phyloP scores from a whole-genome alignment of 2,113 vertebrate species.

The Rhinolophus ferrumequinum region DNA sequence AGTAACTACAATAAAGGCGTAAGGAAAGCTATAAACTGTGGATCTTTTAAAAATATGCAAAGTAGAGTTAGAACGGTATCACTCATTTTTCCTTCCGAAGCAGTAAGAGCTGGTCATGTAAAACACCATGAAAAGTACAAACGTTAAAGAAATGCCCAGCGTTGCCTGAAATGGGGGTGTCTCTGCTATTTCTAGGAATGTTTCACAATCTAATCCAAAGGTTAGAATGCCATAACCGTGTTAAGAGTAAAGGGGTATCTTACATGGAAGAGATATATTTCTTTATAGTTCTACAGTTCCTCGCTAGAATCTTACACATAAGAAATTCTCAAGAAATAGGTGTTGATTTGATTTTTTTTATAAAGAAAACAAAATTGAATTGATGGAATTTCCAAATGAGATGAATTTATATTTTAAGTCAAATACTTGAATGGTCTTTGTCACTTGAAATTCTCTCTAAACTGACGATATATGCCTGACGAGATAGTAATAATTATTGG shows the following conservation, averaged over 20 bases:
- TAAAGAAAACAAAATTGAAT: constrained; percentile 23
- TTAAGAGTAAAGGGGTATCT: neutral
- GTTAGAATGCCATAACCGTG: neutral
- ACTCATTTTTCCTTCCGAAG: neutral
- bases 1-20: constrained; percentile 36
- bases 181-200: neutral
- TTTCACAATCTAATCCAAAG: constrained; percentile 9
- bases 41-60: neutral
- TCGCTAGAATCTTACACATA: neutral
- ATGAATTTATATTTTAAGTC: neutral
- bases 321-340: neutral
- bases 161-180: neutral
- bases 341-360: neutral
- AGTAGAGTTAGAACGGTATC: neutral
- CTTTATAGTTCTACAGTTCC: neutral
- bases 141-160: neutral
- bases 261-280: neutral
- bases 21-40: neutral
- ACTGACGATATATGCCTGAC: neutral
- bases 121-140: neutral
- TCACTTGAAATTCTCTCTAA: constrained; percentile 10
- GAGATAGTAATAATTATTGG: neutral
- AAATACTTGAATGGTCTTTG: neutral
- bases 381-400: neutral
- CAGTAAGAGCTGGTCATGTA: neutral